phyloP scores from a whole-genome alignment of 1,140 invertebrate species.

The Melanaphis sacchari region DNA sequence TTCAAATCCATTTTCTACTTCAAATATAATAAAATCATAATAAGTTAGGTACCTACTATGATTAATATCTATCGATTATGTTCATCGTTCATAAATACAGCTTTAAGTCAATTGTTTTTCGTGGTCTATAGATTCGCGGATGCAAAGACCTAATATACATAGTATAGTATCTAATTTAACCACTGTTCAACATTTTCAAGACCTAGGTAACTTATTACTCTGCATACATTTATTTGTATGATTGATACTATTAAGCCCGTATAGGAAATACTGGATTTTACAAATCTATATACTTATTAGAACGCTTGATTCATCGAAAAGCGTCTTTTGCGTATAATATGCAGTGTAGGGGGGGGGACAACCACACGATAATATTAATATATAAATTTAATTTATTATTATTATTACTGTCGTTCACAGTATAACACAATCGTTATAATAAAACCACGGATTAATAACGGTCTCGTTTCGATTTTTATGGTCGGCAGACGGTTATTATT shows the following conservation, averaged over 20 bases:
- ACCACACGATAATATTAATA: not conserved
- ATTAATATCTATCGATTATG: too few species aligned
- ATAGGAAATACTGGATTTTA: not conserved
- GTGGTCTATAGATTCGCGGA: too few species aligned
- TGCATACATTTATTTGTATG: not conserved
- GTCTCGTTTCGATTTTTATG: constrained; percentile 13
- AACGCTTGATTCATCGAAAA: not conserved
- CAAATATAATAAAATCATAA: too few species aligned
- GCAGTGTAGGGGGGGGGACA: too few species aligned
- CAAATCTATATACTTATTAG: not conserved
- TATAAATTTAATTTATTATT: not conserved
- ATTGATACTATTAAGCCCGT: not conserved
- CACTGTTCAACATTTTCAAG: not conserved
- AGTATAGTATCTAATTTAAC: not conserved
- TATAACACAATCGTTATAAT: not conserved
- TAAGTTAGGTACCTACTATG: too few species aligned
- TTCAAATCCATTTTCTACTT: too few species aligned
- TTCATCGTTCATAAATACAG: too few species aligned
- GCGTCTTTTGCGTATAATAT: not conserved
- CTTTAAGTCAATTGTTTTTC: too few species aligned
- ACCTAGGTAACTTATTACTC: not conserved
- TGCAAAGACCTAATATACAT: too few species aligned
- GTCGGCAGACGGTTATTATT: not conserved
- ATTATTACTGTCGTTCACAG: not conserved
- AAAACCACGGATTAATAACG: constrained; percentile 4